Percentiles rank a stretch among this genome's conserved stretches.
Evolutionary conservation across 2,797 vertebrate genomes (phyloP).

Genomic region (Silurus lanzhouensis): DNA sequence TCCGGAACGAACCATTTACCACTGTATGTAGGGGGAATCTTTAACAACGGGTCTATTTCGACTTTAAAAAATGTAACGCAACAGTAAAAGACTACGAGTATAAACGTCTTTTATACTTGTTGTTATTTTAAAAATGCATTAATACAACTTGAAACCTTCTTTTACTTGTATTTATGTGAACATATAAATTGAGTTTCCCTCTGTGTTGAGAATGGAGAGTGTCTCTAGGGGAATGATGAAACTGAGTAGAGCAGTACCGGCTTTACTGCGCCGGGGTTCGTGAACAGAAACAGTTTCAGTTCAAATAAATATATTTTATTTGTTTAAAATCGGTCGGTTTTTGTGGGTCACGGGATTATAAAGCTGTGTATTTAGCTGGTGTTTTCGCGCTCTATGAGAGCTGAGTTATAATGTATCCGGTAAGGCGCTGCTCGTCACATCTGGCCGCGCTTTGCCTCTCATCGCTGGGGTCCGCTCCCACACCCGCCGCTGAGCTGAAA

Average conservation of each 20-base stretch:
- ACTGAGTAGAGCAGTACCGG: background rate
- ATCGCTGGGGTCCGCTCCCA: slow-evolving; percentile 27
- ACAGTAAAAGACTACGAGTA: too few species aligned
- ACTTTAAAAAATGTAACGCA: too few species aligned
- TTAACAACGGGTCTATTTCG: background rate
- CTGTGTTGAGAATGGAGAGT: background rate
- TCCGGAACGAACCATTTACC: background rate
- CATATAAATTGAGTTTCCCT: rapidly evolving
- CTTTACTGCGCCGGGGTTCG: background rate
- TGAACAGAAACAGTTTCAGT: too few species aligned
- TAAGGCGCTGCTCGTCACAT: slow-evolving; percentile 46
- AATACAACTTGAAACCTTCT: background rate
- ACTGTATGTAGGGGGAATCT: background rate
- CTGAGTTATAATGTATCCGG: slow-evolving; percentile 48
- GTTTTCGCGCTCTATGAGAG: background rate
- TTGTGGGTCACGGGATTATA: too few species aligned
- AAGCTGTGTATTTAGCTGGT: background rate
- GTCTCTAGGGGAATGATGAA: background rate
- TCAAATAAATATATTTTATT: too few species aligned
- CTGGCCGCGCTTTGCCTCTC: slow-evolving; percentile 39
- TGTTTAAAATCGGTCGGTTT: too few species aligned
- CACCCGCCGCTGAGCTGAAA: background rate
- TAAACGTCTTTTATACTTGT: background rate
- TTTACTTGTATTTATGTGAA: background rate
- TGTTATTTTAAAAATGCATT: background rate